phyloP scores from a whole-genome alignment of 2,797 vertebrate genomes.

The Poecilia gillii region DNA sequence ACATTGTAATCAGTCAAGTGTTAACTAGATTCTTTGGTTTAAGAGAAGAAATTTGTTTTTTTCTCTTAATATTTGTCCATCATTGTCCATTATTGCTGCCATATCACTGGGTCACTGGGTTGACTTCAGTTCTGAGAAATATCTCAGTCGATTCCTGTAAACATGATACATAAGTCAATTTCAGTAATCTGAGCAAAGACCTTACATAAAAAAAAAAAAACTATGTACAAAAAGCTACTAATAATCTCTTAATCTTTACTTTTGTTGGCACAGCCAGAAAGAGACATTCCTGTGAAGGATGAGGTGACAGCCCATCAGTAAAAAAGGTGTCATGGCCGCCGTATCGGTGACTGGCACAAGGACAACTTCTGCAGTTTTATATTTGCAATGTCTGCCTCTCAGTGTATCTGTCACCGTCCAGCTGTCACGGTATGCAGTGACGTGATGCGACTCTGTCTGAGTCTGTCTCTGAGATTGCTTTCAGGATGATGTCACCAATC shows the following conservation, averaged over 20 bases:
- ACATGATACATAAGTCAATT: background rate
- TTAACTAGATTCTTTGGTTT: background rate
- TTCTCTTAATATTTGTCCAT: background rate
- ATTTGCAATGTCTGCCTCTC: slow-evolving; percentile 62
- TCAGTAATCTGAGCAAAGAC: background rate
- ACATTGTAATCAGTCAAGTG: background rate
- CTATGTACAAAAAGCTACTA: background rate
- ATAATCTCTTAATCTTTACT: background rate
- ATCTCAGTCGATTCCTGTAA: background rate
- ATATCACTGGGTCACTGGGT: slow-evolving; percentile 15
- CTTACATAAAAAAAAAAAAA: background rate
- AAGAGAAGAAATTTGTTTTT: background rate
- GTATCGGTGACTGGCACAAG: slow-evolving; percentile 61
- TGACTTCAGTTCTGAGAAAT: background rate
- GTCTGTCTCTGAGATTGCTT: slow-evolving; percentile 40
- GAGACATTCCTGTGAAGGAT: slow-evolving; percentile 3
- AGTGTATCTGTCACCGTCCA: slow-evolving; percentile 51
- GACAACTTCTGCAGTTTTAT: slow-evolving; percentile 62
- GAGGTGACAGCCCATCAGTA: slow-evolving; percentile 43
- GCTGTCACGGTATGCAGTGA: slow-evolving; percentile 65
- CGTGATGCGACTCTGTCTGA: slow-evolving; percentile 38
- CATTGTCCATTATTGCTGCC: background rate
- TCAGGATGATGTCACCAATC: slow-evolving; percentile 71
- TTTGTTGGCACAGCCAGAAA: background rate
- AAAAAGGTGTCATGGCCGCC: slow-evolving; percentile 55